Conservation (phyloP, 2,888 invertebrate genomes). For the Sinohyriopsis cumingii region DNA sequence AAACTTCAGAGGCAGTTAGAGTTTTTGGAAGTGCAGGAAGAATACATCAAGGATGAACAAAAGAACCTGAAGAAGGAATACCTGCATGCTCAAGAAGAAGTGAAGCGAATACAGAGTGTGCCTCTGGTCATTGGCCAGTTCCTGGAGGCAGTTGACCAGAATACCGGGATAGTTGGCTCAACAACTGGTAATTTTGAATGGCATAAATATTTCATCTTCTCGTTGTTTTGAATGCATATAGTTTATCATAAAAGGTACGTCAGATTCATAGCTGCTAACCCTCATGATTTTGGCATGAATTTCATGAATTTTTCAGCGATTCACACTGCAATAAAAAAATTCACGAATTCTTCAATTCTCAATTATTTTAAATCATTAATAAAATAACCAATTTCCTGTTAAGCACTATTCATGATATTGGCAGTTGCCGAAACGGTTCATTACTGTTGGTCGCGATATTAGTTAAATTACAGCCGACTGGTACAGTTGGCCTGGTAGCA, state of each 20-base stretch:
- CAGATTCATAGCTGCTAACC: too few species aligned
- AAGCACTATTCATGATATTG: too few species aligned
- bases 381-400: too few species aligned
- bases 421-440: too few species aligned
- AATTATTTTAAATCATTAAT: too few species aligned
- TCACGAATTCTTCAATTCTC: too few species aligned
- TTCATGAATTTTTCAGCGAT: too few species aligned
- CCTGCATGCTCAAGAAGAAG: conserved; percentile 93
- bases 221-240: neutral
- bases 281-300: too few species aligned
- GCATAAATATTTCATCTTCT: neutral
- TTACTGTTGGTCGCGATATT: too few species aligned
- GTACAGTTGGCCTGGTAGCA: too few species aligned
- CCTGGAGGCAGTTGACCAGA: conserved; percentile 98
- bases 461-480: too few species aligned
- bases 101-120: conserved; percentile 98
- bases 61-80: conserved; percentile 98
- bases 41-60: conserved; percentile 99
- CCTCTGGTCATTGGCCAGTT: conserved; percentile 99
- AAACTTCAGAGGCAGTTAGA: conserved; percentile 92
- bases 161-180: conserved; percentile 98
- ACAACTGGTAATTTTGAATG: conserved; percentile 80
- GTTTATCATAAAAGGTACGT: neutral
- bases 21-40: conserved; percentile 98
- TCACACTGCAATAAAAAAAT: too few species aligned